These are phyloP conservation scores for Eptatretus burgeri DNA, from an alignment of 2,113 vertebrate genomes.

Conservation along the genomic window DNA sequence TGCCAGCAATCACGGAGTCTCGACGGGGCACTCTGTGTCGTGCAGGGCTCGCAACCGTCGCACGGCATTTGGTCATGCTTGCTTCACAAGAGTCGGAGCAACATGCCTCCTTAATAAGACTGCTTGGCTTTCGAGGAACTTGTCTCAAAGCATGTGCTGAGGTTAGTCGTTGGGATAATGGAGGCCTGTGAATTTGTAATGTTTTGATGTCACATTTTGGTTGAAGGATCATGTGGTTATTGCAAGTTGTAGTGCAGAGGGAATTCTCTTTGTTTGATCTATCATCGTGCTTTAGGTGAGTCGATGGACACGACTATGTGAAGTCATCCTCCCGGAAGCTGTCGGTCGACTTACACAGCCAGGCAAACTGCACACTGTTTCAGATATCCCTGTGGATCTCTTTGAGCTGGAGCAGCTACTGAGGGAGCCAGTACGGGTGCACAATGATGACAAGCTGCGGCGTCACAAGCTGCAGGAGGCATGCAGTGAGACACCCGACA, in stretches of 20 bases:
- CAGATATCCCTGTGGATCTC: slow-evolving; percentile 28
- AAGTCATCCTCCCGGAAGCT: slow-evolving; percentile 50
- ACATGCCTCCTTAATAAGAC: slow-evolving; percentile 31
- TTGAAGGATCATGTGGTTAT: neutral
- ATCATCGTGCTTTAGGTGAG: slow-evolving; percentile 36
- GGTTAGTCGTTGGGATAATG: slow-evolving; percentile 20
- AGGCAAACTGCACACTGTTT: neutral
- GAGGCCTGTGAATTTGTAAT: too few species aligned
- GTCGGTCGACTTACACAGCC: slow-evolving; percentile 26
- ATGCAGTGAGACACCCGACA: too few species aligned
- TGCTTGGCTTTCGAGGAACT: slow-evolving; percentile 86
- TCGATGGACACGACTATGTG: slow-evolving; percentile 79
- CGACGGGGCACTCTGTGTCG: slow-evolving; percentile 34
- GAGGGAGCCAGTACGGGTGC: slow-evolving; percentile 55
- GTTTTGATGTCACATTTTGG: neutral
- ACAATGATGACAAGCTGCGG: slow-evolving; percentile 84
- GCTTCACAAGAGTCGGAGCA: slow-evolving; percentile 24
- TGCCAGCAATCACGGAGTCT: slow-evolving; percentile 12
- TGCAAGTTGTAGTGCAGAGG: neutral
- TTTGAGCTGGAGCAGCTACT: slow-evolving; percentile 43
- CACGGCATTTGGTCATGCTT: slow-evolving; percentile 45
- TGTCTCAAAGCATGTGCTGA: slow-evolving; percentile 93
- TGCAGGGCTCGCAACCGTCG: slow-evolving; percentile 61
- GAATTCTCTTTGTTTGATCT: neutral
- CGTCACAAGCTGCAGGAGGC: slow-evolving; percentile 35